phyloP scores from a whole-genome alignment of 2,113 vertebrate genomes.

The Toxostoma redivivum region DNA sequence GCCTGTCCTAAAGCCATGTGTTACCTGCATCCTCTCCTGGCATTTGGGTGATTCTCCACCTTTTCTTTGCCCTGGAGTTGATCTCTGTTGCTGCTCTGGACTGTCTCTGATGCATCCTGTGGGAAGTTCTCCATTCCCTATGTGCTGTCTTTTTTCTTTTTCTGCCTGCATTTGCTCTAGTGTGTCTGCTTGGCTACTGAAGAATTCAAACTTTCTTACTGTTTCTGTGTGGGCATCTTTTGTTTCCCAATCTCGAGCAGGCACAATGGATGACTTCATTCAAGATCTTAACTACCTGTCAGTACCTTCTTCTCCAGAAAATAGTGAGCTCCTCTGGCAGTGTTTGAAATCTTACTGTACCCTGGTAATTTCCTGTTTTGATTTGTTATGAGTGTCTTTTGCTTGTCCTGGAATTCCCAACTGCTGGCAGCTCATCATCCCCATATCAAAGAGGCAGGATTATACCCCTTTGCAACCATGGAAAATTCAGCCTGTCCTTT shows the following conservation, averaged over 20 bases:
- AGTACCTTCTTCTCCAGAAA: neutral
- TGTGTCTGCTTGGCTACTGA: neutral
- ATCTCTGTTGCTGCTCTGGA: neutral
- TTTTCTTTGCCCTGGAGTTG: neutral
- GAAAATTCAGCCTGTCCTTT: neutral
- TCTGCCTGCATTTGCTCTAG: neutral
- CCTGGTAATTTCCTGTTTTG: neutral
- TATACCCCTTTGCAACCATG: neutral
- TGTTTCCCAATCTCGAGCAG: neutral
- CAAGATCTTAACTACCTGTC: neutral
- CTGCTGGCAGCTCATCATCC: neutral
- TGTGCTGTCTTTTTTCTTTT: neutral
- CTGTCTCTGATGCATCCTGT: neutral
- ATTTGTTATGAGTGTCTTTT: neutral
- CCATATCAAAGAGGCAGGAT: neutral
- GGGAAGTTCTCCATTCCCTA: neutral
- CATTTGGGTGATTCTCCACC: neutral
- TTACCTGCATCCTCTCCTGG: neutral
- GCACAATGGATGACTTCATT: neutral
- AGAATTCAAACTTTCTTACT: neutral
- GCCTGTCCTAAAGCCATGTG: fast-evolving
- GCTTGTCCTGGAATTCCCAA: neutral
- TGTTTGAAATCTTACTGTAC: neutral
- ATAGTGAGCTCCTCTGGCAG: neutral
- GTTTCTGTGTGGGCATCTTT: neutral